Conservation (phyloP, 2,888 invertebrate species). For the Julus scanicus region DNA sequence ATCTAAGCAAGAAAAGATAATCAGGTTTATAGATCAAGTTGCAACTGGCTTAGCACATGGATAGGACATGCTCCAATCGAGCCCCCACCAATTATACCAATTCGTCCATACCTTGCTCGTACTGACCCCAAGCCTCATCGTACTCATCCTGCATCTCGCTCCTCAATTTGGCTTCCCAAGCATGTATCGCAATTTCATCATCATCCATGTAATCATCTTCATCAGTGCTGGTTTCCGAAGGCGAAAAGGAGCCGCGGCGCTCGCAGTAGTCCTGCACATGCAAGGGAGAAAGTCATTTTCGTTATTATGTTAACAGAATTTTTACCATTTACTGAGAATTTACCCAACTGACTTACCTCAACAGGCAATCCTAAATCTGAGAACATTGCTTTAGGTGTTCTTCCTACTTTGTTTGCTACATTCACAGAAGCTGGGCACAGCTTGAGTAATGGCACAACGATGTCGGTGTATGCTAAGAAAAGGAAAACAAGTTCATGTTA, state of each 20-base stretch:
- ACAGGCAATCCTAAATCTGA: not conserved
- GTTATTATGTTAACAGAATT: not conserved
- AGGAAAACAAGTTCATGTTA: not conserved
- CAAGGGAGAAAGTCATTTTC: not conserved
- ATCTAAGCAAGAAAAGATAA: not conserved
- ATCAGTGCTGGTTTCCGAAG: not conserved
- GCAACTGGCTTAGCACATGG: too few species aligned
- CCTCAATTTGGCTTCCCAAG: slow-evolving; percentile 2
- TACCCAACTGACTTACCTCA: not conserved
- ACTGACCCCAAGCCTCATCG: slow-evolving; percentile 46
- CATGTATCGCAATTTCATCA: slow-evolving; percentile 22
- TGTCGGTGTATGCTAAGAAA: slow-evolving; percentile 11
- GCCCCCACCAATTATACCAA: too few species aligned
- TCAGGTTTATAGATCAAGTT: too few species aligned
- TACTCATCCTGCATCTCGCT: slow-evolving; percentile 29
- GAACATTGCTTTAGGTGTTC: not conserved
- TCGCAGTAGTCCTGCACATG: not conserved
- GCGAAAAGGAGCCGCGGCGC: not conserved
- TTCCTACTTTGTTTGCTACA: slow-evolving; percentile 48
- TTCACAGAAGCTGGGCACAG: slow-evolving; percentile 37
- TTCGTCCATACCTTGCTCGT: not conserved
- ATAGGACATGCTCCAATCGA: not conserved
- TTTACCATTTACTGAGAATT: not conserved
- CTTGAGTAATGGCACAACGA: slow-evolving; percentile 23
- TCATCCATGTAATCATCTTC: not conserved